These are phyloP conservation scores for Sinonovacula constricta DNA, from an alignment of 1,140 invertebrate species.

Conservation along the genomic window DNA sequence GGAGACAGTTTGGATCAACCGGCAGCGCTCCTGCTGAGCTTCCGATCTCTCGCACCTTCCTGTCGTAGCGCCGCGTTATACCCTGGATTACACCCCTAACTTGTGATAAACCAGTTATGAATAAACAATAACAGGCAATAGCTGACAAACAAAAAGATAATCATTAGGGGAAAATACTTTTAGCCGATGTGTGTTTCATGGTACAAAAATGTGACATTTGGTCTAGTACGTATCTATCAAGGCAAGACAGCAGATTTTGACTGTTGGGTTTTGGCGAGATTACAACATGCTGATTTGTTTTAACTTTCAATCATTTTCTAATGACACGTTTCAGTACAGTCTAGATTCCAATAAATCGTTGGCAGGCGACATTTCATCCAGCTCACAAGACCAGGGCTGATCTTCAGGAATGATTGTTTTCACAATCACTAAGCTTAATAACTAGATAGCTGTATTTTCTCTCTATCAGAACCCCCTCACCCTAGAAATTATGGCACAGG, in stretches of 20 bases:
- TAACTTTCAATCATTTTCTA: constrained; percentile 1
- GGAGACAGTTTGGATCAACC: too few species aligned
- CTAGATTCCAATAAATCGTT: not conserved
- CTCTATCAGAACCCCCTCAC: too few species aligned
- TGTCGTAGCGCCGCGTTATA: too few species aligned
- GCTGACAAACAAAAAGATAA: not conserved
- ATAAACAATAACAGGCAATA: not conserved
- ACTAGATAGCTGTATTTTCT: too few species aligned
- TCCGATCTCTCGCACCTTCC: too few species aligned
- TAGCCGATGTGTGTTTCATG: not conserved
- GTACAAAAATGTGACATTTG: not conserved
- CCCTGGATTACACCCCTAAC: not conserved
- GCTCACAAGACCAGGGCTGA: too few species aligned
- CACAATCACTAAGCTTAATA: too few species aligned
- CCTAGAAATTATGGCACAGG: too few species aligned
- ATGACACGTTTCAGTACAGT: not conserved
- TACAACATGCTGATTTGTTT: not conserved
- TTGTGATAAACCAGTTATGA: not conserved
- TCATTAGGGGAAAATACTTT: not conserved
- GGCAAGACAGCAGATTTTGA: not conserved
- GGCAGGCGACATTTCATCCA: too few species aligned
- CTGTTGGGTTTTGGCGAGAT: not conserved
- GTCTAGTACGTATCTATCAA: not conserved
- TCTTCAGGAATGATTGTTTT: too few species aligned
- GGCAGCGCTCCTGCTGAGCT: too few species aligned